Evolutionary conservation across 2,113 vertebrate genomes (phyloP).

Genomic region (Perca fluviatilis): DNA sequence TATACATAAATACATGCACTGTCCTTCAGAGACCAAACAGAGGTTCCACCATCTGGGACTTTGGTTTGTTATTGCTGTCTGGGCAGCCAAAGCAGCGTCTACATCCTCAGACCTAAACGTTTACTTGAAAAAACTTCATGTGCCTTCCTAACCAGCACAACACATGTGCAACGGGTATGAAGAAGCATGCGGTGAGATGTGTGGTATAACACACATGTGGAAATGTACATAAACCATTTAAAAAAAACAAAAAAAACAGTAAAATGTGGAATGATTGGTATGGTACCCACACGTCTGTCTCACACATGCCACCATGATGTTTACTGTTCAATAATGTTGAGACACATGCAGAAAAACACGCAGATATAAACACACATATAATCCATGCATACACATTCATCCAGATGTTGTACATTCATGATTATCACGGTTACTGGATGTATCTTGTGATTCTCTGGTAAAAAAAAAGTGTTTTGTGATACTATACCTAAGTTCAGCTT

Average conservation of each 20-base stretch:
- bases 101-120: slow-evolving; percentile 55
- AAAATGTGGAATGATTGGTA: slow-evolving; percentile 69
- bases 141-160: slow-evolving; percentile 39
- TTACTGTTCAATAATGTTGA: slow-evolving; percentile 7
- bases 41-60: slow-evolving; percentile 57
- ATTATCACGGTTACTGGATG: neutral
- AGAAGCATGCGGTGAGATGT: slow-evolving; percentile 46
- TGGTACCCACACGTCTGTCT: slow-evolving; percentile 57
- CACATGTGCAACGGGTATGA: slow-evolving; percentile 65
- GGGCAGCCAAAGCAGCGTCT: slow-evolving; percentile 59
- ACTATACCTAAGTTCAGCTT: slow-evolving; percentile 95
- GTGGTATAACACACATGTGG: slow-evolving; percentile 69
- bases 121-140: slow-evolving; percentile 46
- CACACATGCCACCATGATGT: slow-evolving; percentile 56
- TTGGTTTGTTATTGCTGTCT: slow-evolving; percentile 73
- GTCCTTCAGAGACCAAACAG: slow-evolving; percentile 49
- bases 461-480: neutral
- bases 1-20: slow-evolving; percentile 26
- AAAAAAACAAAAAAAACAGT: slow-evolving; percentile 41
- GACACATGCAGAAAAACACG: slow-evolving; percentile 19
- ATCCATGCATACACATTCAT: neutral
- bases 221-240: slow-evolving; percentile 72
- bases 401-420: neutral
- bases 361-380: slow-evolving; percentile 14
- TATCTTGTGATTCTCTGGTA: neutral